Base-by-base conservation (phyloP, 2,888 invertebrate genomes). In the Heliconius erato region DNA sequence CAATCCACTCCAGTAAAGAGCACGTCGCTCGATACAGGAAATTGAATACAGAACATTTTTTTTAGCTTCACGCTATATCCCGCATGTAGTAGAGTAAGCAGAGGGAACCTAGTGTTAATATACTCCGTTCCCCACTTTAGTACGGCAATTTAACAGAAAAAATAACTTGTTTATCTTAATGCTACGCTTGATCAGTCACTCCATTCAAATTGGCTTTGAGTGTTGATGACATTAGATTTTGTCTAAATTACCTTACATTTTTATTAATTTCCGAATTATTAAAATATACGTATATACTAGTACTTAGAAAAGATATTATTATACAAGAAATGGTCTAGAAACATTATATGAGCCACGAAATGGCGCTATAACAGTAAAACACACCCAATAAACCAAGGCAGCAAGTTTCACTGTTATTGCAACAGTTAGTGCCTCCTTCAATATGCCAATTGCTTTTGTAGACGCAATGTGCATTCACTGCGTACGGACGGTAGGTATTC, bases 391-490 rank as follows among this genome's bases (percentile, higher is more conserved):
- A 78, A 44, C 23, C 28, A 26, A 35, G 26, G 16, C n/a, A 35
- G 26, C 44, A 44, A 78, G 78, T 78, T 49, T 68, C 78, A 68
- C 11, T 77, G 40, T 69, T 81, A 69, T 77, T 69, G 76, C 80
- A 74, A 28, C 19, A 59, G 69, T 81, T 76, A 76, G 76, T 69
- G 59, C 69, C 76, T 68, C 76, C 76, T 69, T 76, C 65, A 69
- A 77, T 59, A 68, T 81, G 40, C 69, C 40, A 69, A 12, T 44
- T 69, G 28, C 65, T 65, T 44, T 44, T 68, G 28, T 32, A 28
- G 19, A 68, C 40, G n/a, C 63, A 63, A n/a, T 11, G 59, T 59
- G 59, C n/a, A 35, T 74, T 49, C 28, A 74, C 23, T 35, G 14
- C 16, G 16, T 32, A 35, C 2, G 54, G 19, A 14, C 35, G 14